Base-by-base conservation (phyloP, 2,113 vertebrate genomes). In the Calcarius ornatus region DNA sequence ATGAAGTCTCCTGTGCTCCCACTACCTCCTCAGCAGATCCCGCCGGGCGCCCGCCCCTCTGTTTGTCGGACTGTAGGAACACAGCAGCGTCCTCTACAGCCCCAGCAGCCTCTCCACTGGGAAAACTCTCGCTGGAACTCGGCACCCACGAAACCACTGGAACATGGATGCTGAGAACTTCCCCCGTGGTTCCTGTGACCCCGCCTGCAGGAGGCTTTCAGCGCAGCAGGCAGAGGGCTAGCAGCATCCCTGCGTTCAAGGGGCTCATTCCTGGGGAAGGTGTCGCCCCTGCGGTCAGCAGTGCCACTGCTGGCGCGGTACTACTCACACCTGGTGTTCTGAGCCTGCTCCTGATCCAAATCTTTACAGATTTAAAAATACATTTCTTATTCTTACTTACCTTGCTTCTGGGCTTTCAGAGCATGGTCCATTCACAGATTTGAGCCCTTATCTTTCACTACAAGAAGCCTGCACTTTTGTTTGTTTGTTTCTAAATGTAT, bases 31-130 rank as follows among this genome's bases (percentile, higher is more conserved):
- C 2, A 14, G 30, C 7, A 3, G 50, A 38, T 53, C 15, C 25
- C 0, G 1, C 22, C 0, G 2, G 33, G 28, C 3, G 3, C 21
- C 42, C 0, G 5, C 23, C 43, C 1, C 1, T 42, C 10, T 10
- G 42, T 50, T 48, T 50, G 48, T 50, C 8, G 0, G 12, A 17
- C 42, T 27, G 22, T 0, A 27, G 42, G 38, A 48, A 63, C 71
- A 40, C 28, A 33, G 33, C 54, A 25, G 59, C 8, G n/a, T 25
- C 25, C 71, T 38, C 40, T 12, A 12, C 33, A 88, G 85, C 78
- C 57, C 33, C 56, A 30, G 12, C 18, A 40, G 24, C 17, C 53
- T n/a, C 84, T 38, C 68, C 37, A 16, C 73, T n/a, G 50, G 35
- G 40, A 20, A 56, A 19, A 48, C 59, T 28, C 38, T 14, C 0